Base-by-base conservation (phyloP, 2,797 vertebrate species). In the Tauraco hartlaubi region DNA sequence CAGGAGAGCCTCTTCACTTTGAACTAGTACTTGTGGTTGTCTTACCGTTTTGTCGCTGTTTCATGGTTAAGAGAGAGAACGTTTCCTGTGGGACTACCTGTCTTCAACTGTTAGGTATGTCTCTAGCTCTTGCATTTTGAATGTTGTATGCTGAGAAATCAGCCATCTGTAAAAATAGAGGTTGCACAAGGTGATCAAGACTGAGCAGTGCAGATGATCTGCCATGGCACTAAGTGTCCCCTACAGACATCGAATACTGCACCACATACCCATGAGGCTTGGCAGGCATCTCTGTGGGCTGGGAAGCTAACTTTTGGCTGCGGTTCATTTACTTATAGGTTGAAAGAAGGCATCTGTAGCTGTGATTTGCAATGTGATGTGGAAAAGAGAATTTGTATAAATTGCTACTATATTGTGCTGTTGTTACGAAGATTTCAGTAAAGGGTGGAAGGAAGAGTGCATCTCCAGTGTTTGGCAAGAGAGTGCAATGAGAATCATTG, bases 11-110 rank as follows among this genome's bases (percentile, higher is more conserved):
- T 68, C 33, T 58, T 25, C 31, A 21, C 73, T 43, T 61, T 11
- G 29, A 22, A 2, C 43, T 9, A 19, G 44, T 1, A 0, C 28
- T 79, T 22, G 3, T 31, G 48, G 31, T 62, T 6, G 0, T 12
- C 43, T 52, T 44, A 41, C 63, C 58, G 2, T 83, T 78, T 84
- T 35, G 22, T 49, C 48, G 0, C 9, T 58, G 48, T 9, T 73
- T 73, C 22, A 9, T 74, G 39, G 15, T 26, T 18, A 61, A 66
- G 20, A 4, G 18, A 37, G 20, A 4, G 18, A 37, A 23, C 0
- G 3, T n/a, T 77, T 52, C n/a, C 56, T 58, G 35, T 51, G 41
- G n/a, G 22, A 22, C 51, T 28, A 0, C 21, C 43, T 78, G 20
- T 59, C 69, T 82, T 59, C 15, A 54, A 39, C n/a, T 44, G 9